These are phyloP conservation scores for Rallus limicola DNA, from an alignment of 2,113 vertebrate species.

Conservation along the genomic window DNA sequence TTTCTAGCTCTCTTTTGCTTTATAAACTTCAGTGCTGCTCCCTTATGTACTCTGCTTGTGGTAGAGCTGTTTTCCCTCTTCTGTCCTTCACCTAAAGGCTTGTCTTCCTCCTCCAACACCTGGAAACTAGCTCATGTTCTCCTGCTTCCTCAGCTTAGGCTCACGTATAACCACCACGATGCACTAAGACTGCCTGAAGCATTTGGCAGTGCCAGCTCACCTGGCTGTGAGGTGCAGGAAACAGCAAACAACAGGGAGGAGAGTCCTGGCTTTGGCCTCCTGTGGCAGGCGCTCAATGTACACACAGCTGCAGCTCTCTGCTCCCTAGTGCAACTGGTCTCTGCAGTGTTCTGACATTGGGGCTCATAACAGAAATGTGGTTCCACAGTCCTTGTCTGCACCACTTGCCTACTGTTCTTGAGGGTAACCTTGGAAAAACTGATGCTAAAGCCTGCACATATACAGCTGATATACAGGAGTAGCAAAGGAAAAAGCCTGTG, in stretches of 20 bases:
- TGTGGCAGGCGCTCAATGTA: rapidly evolving
- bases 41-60: not conserved
- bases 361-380: rapidly evolving
- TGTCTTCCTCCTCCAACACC: not conserved
- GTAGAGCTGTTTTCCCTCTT: not conserved
- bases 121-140: not conserved
- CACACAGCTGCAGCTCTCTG: not conserved
- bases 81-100: not conserved
- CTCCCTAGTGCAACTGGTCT: not conserved
- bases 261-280: not conserved
- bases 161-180: not conserved
- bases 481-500: not conserved
- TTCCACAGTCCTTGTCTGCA: not conserved
- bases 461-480: not conserved
- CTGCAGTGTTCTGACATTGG: not conserved
- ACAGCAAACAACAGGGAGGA: not conserved
- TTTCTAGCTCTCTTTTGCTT: not conserved
- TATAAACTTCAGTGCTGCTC: not conserved
- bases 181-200: not conserved
- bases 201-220: not conserved
- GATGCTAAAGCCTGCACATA: not conserved
- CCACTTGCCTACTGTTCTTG: not conserved
- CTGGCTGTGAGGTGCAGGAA: not conserved
- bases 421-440: not conserved
- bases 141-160: not conserved